A percentile compares a stretch with the other conserved stretches of the same genome.
These are phyloP conservation scores for Zaprionus obscuricornis DNA, from an alignment of 2,888 invertebrate species.

Conservation along the genomic window DNA sequence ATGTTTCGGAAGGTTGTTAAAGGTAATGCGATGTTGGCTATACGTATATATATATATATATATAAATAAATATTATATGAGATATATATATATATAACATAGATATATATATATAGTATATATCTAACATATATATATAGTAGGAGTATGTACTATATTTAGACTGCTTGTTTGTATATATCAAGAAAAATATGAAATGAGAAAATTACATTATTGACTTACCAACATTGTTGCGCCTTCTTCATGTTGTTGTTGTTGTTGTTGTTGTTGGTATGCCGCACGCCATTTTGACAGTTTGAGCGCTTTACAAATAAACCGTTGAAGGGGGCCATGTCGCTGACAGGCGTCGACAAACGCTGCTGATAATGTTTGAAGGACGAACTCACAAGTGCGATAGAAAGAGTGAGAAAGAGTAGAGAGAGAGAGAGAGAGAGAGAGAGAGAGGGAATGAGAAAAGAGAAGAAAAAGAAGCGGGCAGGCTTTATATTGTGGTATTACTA, in stretches of 20 bases:
- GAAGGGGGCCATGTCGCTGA: constrained; percentile 53
- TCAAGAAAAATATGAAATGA: constrained; percentile 59
- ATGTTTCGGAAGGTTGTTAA: constrained; percentile 31
- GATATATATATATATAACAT: too few species aligned
- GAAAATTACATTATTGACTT: constrained; percentile 72
- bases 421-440: not conserved
- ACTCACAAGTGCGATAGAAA: too few species aligned
- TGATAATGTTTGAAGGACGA: too few species aligned
- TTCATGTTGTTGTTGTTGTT: constrained; percentile 21
- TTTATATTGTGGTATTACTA: too few species aligned
- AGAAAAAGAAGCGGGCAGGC: not conserved
- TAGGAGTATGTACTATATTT: too few species aligned
- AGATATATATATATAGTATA: too few species aligned
- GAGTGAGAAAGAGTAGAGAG: too few species aligned
- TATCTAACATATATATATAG: too few species aligned
- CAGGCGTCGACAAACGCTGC: constrained; percentile 43
- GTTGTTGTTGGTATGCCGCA: constrained; percentile 46
- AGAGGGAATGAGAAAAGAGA: not conserved
- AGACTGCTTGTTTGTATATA: not conserved
- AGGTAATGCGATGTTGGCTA: constrained; percentile 33
- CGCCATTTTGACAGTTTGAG: constrained; percentile 71
- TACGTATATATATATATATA: not conserved
- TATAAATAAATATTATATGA: too few species aligned
- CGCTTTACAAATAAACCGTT: constrained; percentile 62
- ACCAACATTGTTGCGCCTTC: constrained; percentile 44